Evolutionary conservation across 2,888 invertebrate species (phyloP), one percentile per base, ranked within the genome.

Genomic region (Antitype chi): DNA sequence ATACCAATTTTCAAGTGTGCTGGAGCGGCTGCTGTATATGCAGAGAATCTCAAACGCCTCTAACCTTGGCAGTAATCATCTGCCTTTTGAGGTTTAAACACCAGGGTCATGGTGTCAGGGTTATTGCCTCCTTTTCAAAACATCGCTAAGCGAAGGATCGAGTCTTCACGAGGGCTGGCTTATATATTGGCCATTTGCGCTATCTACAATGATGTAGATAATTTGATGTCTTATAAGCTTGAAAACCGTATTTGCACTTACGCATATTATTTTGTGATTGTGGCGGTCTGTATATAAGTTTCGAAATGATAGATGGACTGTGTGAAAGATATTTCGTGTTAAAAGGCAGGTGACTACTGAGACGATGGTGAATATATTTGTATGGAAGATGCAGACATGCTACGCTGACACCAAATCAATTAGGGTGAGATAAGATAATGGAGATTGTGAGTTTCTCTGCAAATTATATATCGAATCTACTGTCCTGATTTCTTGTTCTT

Each of bases 241-340:
- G 25, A 17, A 57, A 57, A 8, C 15, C 25, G 15, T 15, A 25
- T 57, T 8, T 57, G 15, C 25, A 8, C 7, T 25, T 25, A n/a
- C n/a, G 55, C 3, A 57, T 57, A 57, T 57, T 57, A 57, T 55
- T 55, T 55, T 55, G n/a, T 53, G 53, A 53, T 53, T 55, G 53
- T 55, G 53, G n/a, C 11, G 53, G 23, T 23, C 23, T 53, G 4
- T 53, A 53, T n/a, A n/a, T 57, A 15, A 6, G 25, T 57, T 57
- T 57, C 6, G 15, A n/a, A 57, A 57, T 13, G 15, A 25, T 25
- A 59, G 57, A 17, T 59, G 25, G 57, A 25, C 25, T 25, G 17
- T 25, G 25, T 59, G 57, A 25, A 25, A 55, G 4, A 55, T 11
- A 55, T n/a, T 23, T 55, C 4, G 11, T 23, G 20, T 55, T n/a